These are phyloP conservation scores for Sinohyriopsis cumingii DNA, from an alignment of 2,888 invertebrate genomes.

Conservation along the genomic window DNA sequence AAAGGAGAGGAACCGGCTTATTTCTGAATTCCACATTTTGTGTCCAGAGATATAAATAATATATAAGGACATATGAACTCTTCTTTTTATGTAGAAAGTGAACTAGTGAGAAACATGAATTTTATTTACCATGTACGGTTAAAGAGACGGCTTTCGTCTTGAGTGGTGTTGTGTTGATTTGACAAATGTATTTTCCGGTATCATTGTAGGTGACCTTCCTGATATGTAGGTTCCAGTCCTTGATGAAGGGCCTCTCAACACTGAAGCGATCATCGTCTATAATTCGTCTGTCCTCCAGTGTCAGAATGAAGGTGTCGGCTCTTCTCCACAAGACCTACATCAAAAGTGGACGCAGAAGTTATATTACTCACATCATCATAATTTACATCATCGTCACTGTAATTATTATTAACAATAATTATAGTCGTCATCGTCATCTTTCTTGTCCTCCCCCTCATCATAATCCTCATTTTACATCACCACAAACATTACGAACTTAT, in stretches of 20 bases:
- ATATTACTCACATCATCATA: neutral
- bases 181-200: slow-evolving; percentile 67
- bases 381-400: no score
- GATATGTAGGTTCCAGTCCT: slow-evolving; percentile 69
- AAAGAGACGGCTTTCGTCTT: slow-evolving; percentile 62
- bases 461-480: no score
- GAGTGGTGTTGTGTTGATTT: slow-evolving; percentile 66
- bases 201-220: slow-evolving; percentile 57
- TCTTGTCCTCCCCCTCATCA: no score
- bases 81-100: neutral
- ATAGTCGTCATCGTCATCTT: no score
- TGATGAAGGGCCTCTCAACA: slow-evolving; percentile 61
- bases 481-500: no score
- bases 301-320: slow-evolving; percentile 55
- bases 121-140: slow-evolving; percentile 62
- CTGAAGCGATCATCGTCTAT: slow-evolving; percentile 66
- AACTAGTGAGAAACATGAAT: neutral
- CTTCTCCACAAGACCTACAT: slow-evolving; percentile 67
- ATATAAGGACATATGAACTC: slow-evolving; percentile 1
- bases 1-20: no score
- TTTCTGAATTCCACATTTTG: no score
- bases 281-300: slow-evolving; percentile 56
- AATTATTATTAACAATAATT: no score
- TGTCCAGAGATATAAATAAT: neutral
- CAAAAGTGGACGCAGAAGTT: neutral